phyloP scores from a whole-genome alignment of 2,888 invertebrate genomes.

The Candidula unifasciata region DNA sequence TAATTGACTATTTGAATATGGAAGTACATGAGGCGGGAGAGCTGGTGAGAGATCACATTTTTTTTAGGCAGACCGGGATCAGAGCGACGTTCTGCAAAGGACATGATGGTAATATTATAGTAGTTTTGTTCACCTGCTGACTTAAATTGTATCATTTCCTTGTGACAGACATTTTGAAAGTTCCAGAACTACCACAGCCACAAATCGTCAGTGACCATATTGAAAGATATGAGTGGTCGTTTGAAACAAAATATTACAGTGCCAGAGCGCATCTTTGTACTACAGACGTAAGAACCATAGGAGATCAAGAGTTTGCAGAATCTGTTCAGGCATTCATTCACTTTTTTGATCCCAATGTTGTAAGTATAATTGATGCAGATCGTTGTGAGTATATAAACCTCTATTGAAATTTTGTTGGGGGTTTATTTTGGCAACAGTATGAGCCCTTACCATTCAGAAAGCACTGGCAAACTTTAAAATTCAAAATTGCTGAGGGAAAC shows the following conservation, averaged over 20 bases:
- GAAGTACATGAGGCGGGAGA: no score
- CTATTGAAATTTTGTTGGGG: no score
- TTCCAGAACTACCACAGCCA: conserved; percentile 58
- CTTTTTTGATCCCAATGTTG: conserved; percentile 82
- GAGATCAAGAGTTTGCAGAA: conserved; percentile 78
- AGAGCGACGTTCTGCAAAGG: no score
- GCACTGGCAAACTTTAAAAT: no score
- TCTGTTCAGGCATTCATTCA: conserved; percentile 83
- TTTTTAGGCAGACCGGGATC: no score
- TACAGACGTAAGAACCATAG: conserved; percentile 79
- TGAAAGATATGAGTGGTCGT: conserved; percentile 76
- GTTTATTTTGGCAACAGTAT: no score
- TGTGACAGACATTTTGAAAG: conserved; percentile 57
- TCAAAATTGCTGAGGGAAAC: no score
- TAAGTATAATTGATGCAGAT: conserved; percentile 60
- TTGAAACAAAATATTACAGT: conserved; percentile 86
- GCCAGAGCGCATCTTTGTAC: conserved; percentile 82
- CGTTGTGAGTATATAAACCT: no score
- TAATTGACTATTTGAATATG: no score
- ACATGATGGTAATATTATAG: background rate
- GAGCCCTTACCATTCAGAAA: no score
- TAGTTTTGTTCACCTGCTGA: background rate
- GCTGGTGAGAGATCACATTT: no score
- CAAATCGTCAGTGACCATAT: conserved; percentile 60
- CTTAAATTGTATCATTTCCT: background rate